Percentiles rank a stretch among this genome's conserved stretches.
Conservation (phyloP, 2,797 vertebrate genomes). For the Acanthopagrus latus region DNA sequence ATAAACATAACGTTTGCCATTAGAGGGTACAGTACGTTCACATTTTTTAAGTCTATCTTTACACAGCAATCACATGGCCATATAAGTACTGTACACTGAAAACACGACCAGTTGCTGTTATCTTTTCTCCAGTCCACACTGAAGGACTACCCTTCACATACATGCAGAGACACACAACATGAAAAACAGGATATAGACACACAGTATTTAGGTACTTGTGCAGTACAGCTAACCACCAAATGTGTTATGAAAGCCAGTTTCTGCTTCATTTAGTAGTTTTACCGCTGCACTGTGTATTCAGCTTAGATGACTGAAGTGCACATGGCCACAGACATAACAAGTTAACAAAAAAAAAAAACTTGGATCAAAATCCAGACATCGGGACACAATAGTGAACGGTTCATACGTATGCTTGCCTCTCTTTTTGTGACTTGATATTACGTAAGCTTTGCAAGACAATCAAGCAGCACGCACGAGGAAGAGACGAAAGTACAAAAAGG, state of each 20-base stretch:
- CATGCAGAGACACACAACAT: not conserved
- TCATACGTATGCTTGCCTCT: not conserved
- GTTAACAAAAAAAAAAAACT: conserved; percentile 24
- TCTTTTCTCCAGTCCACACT: not conserved
- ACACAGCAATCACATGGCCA: not conserved
- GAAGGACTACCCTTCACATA: not conserved
- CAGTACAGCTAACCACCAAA: not conserved
- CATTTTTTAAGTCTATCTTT: not conserved
- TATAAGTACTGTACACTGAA: not conserved
- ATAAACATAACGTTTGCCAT: not conserved
- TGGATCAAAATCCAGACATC: conserved; percentile 20
- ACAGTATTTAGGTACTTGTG: not conserved
- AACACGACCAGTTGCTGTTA: not conserved
- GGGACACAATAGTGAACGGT: conserved; percentile 3
- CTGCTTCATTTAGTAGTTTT: conserved; percentile 14
- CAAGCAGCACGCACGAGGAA: not conserved
- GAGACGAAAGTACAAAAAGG: not conserved
- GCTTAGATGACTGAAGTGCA: conserved; percentile 35
- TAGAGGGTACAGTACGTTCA: not conserved
- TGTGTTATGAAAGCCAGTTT: conserved; percentile 16
- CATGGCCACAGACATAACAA: conserved; percentile 36
- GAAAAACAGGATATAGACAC: not conserved
- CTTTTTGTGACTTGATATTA: not conserved
- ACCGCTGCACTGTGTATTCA: conserved; percentile 26
- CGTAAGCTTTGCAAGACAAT: not conserved